These are phyloP conservation scores for Uria lomvia DNA, from an alignment of 2,113 vertebrate genomes.

Conservation along the genomic window DNA sequence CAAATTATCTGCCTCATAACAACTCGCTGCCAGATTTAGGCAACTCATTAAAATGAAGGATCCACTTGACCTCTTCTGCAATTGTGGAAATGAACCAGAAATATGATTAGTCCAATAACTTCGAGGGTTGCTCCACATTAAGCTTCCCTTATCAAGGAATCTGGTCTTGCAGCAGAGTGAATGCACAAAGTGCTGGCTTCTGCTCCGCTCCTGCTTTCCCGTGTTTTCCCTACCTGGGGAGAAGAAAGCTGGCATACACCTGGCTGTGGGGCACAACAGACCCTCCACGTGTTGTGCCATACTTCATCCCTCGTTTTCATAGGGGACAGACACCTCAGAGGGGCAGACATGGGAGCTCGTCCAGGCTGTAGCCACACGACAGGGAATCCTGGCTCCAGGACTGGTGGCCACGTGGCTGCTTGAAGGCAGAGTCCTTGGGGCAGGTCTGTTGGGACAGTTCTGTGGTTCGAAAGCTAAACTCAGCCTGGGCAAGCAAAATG, in stretches of 20 bases:
- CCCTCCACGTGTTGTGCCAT: fast-evolving
- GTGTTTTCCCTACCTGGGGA: fast-evolving
- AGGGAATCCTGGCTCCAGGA: background rate
- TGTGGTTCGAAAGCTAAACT: background rate
- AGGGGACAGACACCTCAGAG: background rate
- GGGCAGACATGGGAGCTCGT: background rate
- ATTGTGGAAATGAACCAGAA: background rate
- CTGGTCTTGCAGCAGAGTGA: background rate
- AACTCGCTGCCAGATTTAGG: background rate
- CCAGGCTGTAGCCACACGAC: fast-evolving
- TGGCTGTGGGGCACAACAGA: background rate
- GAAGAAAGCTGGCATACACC: background rate
- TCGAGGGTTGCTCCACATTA: background rate
- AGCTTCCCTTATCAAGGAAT: background rate
- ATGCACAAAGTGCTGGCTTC: fast-evolving
- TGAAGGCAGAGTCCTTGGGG: background rate
- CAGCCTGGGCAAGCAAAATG: background rate
- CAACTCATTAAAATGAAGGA: background rate
- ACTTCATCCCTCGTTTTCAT: background rate
- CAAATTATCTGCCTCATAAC: background rate
- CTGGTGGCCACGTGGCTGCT: background rate
- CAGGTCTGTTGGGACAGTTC: background rate
- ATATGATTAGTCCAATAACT: background rate
- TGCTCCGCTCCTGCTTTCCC: background rate
- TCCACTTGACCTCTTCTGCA: background rate